Evolutionary conservation across 2,797 vertebrate genomes (phyloP), one percentile per base, ranked within the genome.

Genomic region (Neosalanx taihuensis): DNA sequence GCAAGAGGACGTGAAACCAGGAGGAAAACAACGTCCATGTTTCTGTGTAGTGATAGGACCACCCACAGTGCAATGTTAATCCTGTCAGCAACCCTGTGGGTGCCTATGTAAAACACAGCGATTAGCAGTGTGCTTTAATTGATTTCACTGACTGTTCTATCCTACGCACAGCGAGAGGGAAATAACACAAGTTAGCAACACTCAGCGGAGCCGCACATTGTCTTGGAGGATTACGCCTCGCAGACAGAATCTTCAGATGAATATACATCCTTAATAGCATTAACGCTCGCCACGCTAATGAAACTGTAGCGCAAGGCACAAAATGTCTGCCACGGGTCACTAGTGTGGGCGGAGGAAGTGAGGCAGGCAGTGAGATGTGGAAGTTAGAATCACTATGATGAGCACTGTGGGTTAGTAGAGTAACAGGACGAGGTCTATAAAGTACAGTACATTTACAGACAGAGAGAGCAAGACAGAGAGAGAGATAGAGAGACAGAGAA

Each of bases 121-220:
- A 81, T 85, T 79, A 82, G 74, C 46, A 23, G 5, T 53, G 46
- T 77, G 41, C 9, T 46, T 46, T 46, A 85, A 79, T 75, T 79
- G 69, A 80, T 76, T 59, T 64, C 53, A 77, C 72, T 70, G 37
- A 72, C 74, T 70, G 65, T 76, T 77, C n/a, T 49, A 69, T 41
- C 72, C 71, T 49, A 33, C 17, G n/a, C 30, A 61, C 74, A 76
- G 6, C 65, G 31, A 65, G 64, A 30, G 10, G 18, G 18, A 53
- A 61, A n/a, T 66, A 77, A 72, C 20, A 78, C 58, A 76, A 75
- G 46, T 64, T 64, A 46, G 41, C 41, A 46, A 63, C 64, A 74
- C 72, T 18, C 26, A 26, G 63, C 51, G 53, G 29, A 51, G 76
- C 67, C 20, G 58, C 53, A n/a, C 56, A 58, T 46, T 46, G 41